Base-by-base conservation (phyloP, 1,140 invertebrate species). In the Musca vetustissima region DNA sequence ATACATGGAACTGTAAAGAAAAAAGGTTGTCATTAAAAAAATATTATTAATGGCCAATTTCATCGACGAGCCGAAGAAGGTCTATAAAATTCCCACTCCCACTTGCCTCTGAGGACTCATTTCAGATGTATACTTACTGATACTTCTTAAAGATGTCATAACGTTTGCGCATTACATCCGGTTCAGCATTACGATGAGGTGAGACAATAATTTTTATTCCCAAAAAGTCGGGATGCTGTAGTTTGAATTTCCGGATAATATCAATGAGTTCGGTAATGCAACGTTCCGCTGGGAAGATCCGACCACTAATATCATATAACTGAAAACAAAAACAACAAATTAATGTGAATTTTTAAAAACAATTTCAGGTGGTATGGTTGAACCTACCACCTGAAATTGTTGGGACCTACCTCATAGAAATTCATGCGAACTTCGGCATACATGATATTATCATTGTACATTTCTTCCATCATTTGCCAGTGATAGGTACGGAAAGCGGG, bases 381-480 rank as follows among this genome's bases (percentile, higher is more conserved):
- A n/a, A n/a, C n/a, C n/a, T n/a, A n/a, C n/a, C n/a, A n/a, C n/a
- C n/a, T 11, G 21, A 4, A 28, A 8, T 4, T 28, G 1, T 43
- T 43, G 13, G 13, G 13, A 53, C 14, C 22, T 13, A 81, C 79
- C 71, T 73, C 71, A 14, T 71, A 71, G 2, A 76, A 69, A 52
- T 86, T 67, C 87, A 83, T 69, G 80, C 87, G 69, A 79, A 95
- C 75, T 84, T 96, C 93, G 0, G 93, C 74, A 71, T 94, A 94
- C 83, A 92, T 88, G 0, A 95, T 85, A 75, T 93, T 93, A 74
- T 95, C 93, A 1, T 90, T 85, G 72, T 89, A 88, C 8, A 92
- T 84, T 73, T 93, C 89, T 71, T 87, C 80, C 6, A 95, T 83
- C 8, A 87, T 86, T 68, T 90, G 87, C 72, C 90, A 90, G 72